Percentiles rank a stretch among this genome's conserved stretches.
Evolutionary conservation across 2,113 vertebrate genomes (phyloP).

Genomic region (Ctenomys sociabilis): DNA sequence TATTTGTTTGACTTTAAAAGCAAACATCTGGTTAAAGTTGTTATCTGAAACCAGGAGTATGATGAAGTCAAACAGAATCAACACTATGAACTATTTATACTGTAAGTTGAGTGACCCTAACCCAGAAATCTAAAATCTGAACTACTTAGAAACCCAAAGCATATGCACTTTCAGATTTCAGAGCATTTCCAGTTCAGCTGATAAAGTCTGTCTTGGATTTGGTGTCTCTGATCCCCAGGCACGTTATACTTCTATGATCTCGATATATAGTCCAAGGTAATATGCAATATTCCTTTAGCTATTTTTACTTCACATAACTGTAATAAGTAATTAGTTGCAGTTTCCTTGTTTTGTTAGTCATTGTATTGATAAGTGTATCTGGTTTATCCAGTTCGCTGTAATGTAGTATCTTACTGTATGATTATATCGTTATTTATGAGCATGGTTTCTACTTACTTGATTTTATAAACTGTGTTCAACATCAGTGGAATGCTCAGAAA

Average conservation of each 20-base stretch:
- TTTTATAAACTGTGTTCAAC: background rate
- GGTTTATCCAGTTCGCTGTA: background rate
- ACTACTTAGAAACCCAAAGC: background rate
- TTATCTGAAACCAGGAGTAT: background rate
- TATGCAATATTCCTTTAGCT: background rate
- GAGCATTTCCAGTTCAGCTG: background rate
- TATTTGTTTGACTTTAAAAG: background rate
- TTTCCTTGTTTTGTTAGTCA: constrained; percentile 11
- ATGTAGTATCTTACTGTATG: background rate
- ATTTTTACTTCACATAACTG: constrained; percentile 17
- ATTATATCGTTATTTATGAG: background rate
- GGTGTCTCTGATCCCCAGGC: background rate
- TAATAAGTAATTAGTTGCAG: background rate
- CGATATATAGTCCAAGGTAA: background rate
- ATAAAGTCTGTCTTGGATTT: background rate
- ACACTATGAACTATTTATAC: background rate
- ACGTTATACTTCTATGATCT: background rate
- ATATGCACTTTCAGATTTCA: background rate
- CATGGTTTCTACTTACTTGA: constrained; percentile 38
- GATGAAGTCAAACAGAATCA: background rate
- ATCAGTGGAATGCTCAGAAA: constrained; percentile 3
- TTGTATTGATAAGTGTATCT: background rate
- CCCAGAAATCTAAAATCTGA: background rate
- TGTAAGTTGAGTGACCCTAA: background rate
- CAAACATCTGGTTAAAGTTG: background rate